Conservation (phyloP, 2,113 vertebrate genomes). For the Dunckerocampus dactyliophorus region DNA sequence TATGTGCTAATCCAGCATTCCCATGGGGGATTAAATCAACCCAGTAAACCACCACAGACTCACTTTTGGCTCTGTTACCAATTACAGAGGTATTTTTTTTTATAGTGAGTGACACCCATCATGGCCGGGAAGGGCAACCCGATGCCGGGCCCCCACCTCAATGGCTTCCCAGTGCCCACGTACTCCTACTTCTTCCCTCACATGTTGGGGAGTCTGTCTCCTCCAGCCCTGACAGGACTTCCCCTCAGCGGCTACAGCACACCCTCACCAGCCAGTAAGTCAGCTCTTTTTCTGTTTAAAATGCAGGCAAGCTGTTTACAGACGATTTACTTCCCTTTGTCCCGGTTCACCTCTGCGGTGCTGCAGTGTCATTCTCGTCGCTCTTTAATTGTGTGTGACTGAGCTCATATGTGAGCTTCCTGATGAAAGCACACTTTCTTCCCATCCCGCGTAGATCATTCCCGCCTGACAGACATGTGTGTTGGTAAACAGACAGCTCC, state of each 20-base stretch:
- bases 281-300: constrained; percentile 17
- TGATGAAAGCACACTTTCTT: constrained; percentile 46
- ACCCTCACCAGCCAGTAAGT: constrained; percentile 96
- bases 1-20: constrained; percentile 39
- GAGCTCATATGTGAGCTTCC: constrained; percentile 19
- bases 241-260: constrained; percentile 95
- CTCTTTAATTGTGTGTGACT: constrained; percentile 16
- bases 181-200: constrained; percentile 97
- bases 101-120: constrained; percentile 42
- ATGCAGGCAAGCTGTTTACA: too few relatives aligned
- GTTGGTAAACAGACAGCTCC: constrained; percentile 38
- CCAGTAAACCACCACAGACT: constrained; percentile 39
- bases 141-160: constrained; percentile 81
- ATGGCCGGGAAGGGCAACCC: constrained; percentile 97
- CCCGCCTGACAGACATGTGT: constrained; percentile 35
- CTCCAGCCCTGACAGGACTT: constrained; percentile 81
- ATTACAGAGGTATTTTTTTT: constrained; percentile 7
- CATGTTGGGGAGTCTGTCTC: constrained; percentile 89
- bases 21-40: constrained; percentile 60
- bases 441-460: constrained; percentile 42
- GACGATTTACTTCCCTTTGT: constrained; percentile 19
- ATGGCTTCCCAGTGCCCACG: constrained; percentile 87
- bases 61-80: constrained; percentile 11
- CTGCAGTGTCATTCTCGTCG: constrained; percentile 12
- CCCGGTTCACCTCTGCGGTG: constrained; percentile 26